These are phyloP conservation scores for Agrotis clavis DNA, from an alignment of 2,888 invertebrate genomes.

Conservation along the genomic window DNA sequence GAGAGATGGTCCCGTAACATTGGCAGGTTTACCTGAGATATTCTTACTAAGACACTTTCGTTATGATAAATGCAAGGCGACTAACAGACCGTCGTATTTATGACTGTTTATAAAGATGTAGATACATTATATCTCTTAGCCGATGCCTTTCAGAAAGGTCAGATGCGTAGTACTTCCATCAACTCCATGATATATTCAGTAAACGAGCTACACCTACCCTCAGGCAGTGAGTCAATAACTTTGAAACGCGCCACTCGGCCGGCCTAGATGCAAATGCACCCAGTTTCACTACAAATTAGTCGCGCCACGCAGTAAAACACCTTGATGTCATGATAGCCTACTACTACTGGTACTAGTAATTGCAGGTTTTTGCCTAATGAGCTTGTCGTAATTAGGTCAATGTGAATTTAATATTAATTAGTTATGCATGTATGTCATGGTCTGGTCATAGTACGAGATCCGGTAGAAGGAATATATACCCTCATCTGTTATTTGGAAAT, in stretches of 20 bases:
- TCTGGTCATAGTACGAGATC: too few species aligned
- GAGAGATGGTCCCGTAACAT: too few species aligned
- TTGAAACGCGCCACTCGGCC: conserved; percentile 4
- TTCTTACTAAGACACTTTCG: too few species aligned
- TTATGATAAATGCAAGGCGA: too few species aligned
- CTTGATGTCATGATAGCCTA: conserved; percentile 41
- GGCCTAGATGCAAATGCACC: conserved; percentile 26
- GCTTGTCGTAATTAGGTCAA: conserved; percentile 34
- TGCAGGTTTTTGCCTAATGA: conserved; percentile 45
- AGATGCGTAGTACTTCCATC: neutral
- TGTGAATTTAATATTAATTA: conserved; percentile 49
- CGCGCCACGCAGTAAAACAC: conserved; percentile 19
- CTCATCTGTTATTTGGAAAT: too few species aligned
- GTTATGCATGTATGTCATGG: conserved; percentile 47
- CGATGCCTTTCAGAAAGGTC: neutral
- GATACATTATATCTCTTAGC: too few species aligned
- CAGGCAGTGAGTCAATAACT: conserved; percentile 27
- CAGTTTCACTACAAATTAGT: conserved; percentile 37
- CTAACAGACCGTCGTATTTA: too few species aligned
- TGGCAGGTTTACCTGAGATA: too few species aligned
- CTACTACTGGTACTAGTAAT: conserved; percentile 47
- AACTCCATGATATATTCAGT: neutral
- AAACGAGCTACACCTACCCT: neutral
- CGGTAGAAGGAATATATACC: too few species aligned
- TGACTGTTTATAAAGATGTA: too few species aligned